A percentile compares a stretch with the other conserved stretches of the same genome.
These are phyloP conservation scores for Dromas ardeola DNA, from an alignment of 2,113 vertebrate genomes.

Conservation along the genomic window DNA sequence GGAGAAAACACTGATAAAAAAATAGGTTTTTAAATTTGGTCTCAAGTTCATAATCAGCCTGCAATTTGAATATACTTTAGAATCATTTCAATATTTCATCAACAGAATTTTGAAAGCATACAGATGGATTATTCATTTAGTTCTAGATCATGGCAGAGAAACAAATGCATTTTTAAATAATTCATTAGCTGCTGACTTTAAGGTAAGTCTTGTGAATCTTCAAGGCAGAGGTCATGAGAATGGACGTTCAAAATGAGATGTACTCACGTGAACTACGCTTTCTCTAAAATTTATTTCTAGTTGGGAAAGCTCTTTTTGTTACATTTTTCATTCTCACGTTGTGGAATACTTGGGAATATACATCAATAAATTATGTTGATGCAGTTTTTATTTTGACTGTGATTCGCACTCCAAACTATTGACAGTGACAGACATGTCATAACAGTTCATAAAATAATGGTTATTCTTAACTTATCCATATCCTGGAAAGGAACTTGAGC, in stretches of 20 bases:
- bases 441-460: background rate
- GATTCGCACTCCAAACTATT: slow-evolving; percentile 23
- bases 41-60: background rate
- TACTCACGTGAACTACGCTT: background rate
- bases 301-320: background rate
- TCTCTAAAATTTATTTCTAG: background rate
- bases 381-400: background rate
- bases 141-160: background rate
- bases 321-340: background rate
- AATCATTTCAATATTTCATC: background rate
- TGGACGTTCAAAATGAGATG: background rate
- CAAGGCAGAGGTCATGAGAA: background rate
- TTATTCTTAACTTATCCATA: slow-evolving; percentile 69
- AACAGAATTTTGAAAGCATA: background rate
- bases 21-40: background rate
- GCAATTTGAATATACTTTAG: background rate
- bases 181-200: background rate
- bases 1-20: background rate
- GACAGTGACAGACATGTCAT: background rate
- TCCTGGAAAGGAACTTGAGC: slow-evolving; percentile 77
- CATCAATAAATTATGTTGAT: background rate
- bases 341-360: background rate
- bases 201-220: background rate
- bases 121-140: background rate
- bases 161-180: background rate